Base-by-base conservation (phyloP, 2,797 vertebrate species). In the Oreortyx pictus region DNA sequence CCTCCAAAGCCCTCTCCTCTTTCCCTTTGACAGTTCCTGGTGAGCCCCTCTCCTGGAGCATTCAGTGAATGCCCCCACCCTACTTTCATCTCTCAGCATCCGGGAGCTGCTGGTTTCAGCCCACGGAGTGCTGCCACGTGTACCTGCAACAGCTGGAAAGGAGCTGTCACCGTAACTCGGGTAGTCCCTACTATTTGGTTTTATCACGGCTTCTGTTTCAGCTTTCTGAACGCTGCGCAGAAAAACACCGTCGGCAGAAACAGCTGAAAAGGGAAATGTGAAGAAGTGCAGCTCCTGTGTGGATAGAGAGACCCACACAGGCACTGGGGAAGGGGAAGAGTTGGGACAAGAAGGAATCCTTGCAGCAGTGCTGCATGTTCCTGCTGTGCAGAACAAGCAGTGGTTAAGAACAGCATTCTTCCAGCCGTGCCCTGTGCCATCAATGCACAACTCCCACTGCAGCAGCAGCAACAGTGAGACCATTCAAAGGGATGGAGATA, bases 361-460 rank as follows among this genome's bases (percentile, higher is more conserved):
- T 94, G 92, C 94, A 89, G 9, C 1, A 41, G 52, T 50, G 73
- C 61, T 66, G 70, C 81, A 66, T 61, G 88, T 76, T 90, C 82
- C 77, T 70, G 87, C 94, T 95, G 92, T 67, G 74, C 46, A 68
- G 86, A 79, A 66, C 82, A 73, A 79, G 91, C 87, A 1, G 8
- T 54, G 90, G 94, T 92, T 94, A 44, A 66, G 66, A 49, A 70
- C 70, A 4, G 49, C 95, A 79, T 95, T 95, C 94, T 64, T 92
- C 73, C 64, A 44, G 91, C 11, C 64, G 24, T 91, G 89, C 92
- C 91, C 94, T 54, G 92, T 62, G 52, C 94, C 92, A 93, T 86
- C 94, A 16, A 33, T 64, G 27, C 52, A 7, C 9, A 29, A 92
- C 95, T 96, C 95, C 95, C 96, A 95, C 96, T 64, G 57, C 81